Conservation (phyloP, 2,888 invertebrate genomes). For the Ichneumoninae sp. region DNA sequence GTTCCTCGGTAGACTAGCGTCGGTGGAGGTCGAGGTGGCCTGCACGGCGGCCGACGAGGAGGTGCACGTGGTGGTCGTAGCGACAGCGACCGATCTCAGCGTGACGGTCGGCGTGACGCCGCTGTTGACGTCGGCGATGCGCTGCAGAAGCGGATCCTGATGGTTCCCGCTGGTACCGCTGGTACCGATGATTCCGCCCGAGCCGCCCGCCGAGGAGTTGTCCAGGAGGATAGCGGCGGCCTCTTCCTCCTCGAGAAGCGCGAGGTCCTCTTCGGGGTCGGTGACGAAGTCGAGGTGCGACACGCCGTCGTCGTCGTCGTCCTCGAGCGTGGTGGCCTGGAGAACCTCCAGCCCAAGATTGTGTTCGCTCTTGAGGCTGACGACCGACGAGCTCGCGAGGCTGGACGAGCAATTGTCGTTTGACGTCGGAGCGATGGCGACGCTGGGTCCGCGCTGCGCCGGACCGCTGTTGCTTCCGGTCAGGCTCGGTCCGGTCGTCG, state of each 20-base stretch:
- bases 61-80: slow-evolving; percentile 51
- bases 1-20: slow-evolving; percentile 73
- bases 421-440: neutral
- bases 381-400: slow-evolving; percentile 79
- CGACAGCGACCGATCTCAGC: slow-evolving; percentile 55
- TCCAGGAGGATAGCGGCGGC: slow-evolving; percentile 87
- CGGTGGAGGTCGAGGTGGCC: slow-evolving; percentile 74
- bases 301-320: slow-evolving; percentile 75
- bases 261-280: slow-evolving; percentile 89
- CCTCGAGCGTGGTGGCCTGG: slow-evolving; percentile 38
- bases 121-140: slow-evolving; percentile 76
- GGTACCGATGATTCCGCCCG: slow-evolving; percentile 30
- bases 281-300: slow-evolving; percentile 79
- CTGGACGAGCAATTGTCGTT: slow-evolving; percentile 53
- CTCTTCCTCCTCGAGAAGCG: slow-evolving; percentile 91
- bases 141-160: slow-evolving; percentile 79
- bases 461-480: neutral
- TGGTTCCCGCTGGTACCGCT: slow-evolving; percentile 55
- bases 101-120: slow-evolving; percentile 34
- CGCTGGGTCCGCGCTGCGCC: neutral
- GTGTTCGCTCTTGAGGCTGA: slow-evolving; percentile 73
- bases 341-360: slow-evolving; percentile 75
- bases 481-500: slow-evolving; percentile 54
- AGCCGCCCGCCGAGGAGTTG: slow-evolving; percentile 69
- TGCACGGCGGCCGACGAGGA: slow-evolving; percentile 68